These are phyloP conservation scores for Paraplagusia blochii DNA, from an alignment of 2,113 vertebrate genomes.

Conservation along the genomic window DNA sequence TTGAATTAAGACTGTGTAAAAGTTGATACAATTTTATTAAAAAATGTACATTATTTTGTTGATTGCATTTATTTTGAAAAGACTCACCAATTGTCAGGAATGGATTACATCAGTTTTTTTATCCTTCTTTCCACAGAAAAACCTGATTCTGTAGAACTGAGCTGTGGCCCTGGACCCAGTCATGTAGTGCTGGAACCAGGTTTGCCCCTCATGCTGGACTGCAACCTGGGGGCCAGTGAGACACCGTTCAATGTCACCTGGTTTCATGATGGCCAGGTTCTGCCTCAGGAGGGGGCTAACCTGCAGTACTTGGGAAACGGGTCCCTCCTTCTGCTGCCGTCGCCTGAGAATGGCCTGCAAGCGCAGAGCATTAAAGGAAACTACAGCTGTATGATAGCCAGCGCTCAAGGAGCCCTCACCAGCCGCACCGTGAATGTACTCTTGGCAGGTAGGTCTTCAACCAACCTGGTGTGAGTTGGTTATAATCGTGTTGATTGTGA, in stretches of 20 bases:
- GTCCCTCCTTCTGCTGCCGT: slow-evolving; percentile 79
- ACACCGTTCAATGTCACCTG: slow-evolving; percentile 82
- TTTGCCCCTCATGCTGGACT: slow-evolving; percentile 81
- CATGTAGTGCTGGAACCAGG: slow-evolving; percentile 82
- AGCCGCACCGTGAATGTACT: slow-evolving; percentile 85
- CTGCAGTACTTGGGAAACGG: slow-evolving; percentile 81
- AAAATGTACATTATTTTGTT: no score
- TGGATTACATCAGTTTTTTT: not conserved
- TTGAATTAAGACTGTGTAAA: no score
- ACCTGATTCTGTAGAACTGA: slow-evolving; percentile 83
- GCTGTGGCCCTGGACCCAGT: slow-evolving; percentile 84
- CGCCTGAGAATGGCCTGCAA: slow-evolving; percentile 47
- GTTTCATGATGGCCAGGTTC: slow-evolving; percentile 80
- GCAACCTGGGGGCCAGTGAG: slow-evolving; percentile 78
- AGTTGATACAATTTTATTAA: slow-evolving; percentile 1
- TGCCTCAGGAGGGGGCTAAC: slow-evolving; percentile 69
- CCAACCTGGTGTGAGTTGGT: not conserved
- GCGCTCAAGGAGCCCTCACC: slow-evolving; percentile 82
- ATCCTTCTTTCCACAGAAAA: slow-evolving; percentile 75
- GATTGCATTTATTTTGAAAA: no score
- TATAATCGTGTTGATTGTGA: not conserved
- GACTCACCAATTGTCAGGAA: no score
- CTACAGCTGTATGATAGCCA: slow-evolving; percentile 85
- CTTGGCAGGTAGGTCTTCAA: slow-evolving; percentile 82
- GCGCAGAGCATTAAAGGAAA: slow-evolving; percentile 75